Evolutionary conservation across 2,113 vertebrate species (phyloP), one percentile per base, ranked within the genome.

Genomic region (Dipodomys merriami): DNA sequence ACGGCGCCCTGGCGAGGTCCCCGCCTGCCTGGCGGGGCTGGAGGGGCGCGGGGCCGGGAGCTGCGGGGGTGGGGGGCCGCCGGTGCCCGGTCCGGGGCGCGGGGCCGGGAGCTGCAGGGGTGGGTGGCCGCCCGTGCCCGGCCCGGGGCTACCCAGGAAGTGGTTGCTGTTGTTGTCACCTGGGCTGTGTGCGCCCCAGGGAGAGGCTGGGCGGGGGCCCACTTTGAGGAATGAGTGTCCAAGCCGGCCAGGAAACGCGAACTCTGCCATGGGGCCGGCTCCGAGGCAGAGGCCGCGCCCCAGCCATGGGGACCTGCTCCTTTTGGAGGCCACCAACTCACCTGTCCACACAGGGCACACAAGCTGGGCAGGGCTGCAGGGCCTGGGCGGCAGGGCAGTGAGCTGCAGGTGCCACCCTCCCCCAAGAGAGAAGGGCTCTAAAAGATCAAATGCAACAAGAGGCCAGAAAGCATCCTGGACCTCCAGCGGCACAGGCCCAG

Each of bases 331-430:
- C 29, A 65, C 35, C 16, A 11, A 30, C 64, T 84, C 33, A 62
- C 15, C 29, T 46, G 18, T 19, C 6, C 13, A 18, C 3, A 18
- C 13, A 0, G 4, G 65, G 19, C 9, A 2, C 35, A n/a, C 65
- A 1, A 44, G 18, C 60, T 74, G 71, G 80, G 33, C 19, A 9
- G 7, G 33, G 16, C 72, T 23, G 19, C 53, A n/a, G 53, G 33
- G 80, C 19, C 27, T 68, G 5, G 29, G 57, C 77, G 11, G 44
- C 73, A 39, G 53, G 46, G 68, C 16, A n/a, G 33, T 18, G 22
- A 20, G 33, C 62, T 57, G 65, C 90, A 33, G 46, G n/a, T 22
- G 76, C 49, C 39, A 33, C 30, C 11, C n/a, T 5, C 35, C 72
- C 44, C 39, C 22, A 53, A 46, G 72, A 30, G 67, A 77, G 60